phyloP scores from a whole-genome alignment of 2,797 vertebrate species.

The Poeciliopsis gracilis region DNA sequence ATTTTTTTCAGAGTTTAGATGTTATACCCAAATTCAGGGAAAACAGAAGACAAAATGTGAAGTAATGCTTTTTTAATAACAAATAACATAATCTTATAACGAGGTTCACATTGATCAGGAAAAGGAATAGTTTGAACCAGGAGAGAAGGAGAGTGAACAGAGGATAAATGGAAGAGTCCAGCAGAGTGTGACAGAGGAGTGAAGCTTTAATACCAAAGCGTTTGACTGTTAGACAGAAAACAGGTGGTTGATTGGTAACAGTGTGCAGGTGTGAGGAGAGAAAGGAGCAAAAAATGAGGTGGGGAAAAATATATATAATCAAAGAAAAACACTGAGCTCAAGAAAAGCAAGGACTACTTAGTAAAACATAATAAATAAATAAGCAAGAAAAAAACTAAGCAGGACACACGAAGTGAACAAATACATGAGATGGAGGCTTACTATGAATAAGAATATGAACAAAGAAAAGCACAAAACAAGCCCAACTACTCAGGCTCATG shows the following conservation, averaged over 20 bases:
- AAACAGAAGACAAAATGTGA: neutral
- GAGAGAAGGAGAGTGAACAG: neutral
- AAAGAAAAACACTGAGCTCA: neutral
- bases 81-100: neutral
- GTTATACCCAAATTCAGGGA: neutral
- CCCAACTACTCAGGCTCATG: neutral
- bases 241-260: neutral
- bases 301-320: neutral
- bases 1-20: neutral
- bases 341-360: too few relatives aligned
- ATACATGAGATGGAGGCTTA: neutral
- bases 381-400: neutral
- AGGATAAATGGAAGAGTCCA: neutral
- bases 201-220: neutral
- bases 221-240: neutral
- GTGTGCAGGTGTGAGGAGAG: neutral
- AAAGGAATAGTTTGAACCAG: neutral
- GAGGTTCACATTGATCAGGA: too few relatives aligned
- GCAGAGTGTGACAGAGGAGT: neutral
- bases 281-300: neutral
- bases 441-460: neutral
- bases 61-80: neutral
- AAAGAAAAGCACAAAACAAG: neutral
- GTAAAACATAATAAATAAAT: too few relatives aligned
- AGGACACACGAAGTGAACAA: neutral